Base-by-base conservation (phyloP, 2,113 vertebrate genomes). In the Anguilla japonica region DNA sequence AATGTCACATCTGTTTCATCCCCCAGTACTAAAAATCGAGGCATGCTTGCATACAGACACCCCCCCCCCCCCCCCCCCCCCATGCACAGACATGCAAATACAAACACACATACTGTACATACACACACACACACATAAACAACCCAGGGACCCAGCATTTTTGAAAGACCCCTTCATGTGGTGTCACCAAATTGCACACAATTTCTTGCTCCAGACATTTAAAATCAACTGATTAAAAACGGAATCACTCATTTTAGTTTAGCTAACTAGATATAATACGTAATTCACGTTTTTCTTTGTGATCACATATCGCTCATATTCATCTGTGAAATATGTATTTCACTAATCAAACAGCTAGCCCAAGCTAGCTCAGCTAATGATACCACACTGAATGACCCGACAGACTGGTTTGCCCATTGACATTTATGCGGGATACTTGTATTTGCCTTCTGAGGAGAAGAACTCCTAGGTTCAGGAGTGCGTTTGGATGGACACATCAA, bases 1-100 rank as follows among this genome's bases (percentile, higher is more conserved):
- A 94, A 94, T 88, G 83, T 94, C 92, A 93, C 90, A 91, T 82
- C 29, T 14, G 85, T 87, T 91, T 89, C 86, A 87, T 81, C 91
- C 88, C 92, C 87, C 89, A 84, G 90, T 92, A 91, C 89, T 91
- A 87, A 57, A 41, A 85, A 88, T 92, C 87, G 53, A 3, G 8
- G 53, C 53, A 56, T 56, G 53, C 92, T 20, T 84, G 85, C 84
- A 85, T 75, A 82, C 81, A 88, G 40, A 87, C 50, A 39, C 87
- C 57, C 82, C 60, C 13, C 4, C 63, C 46, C 78, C 78, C 86
- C 83, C 43, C 43, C 3, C 43, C 4, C 43, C 4, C 8, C 8
- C 43, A 46, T 46, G 43, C 43, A 46, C 43, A 46, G 43, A 46
- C 43, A 46, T 8, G 8, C 43, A 46, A 18, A 41, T 46, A 40